Conservation (phyloP, 2,888 invertebrate genomes). For the Busseola fusca region DNA sequence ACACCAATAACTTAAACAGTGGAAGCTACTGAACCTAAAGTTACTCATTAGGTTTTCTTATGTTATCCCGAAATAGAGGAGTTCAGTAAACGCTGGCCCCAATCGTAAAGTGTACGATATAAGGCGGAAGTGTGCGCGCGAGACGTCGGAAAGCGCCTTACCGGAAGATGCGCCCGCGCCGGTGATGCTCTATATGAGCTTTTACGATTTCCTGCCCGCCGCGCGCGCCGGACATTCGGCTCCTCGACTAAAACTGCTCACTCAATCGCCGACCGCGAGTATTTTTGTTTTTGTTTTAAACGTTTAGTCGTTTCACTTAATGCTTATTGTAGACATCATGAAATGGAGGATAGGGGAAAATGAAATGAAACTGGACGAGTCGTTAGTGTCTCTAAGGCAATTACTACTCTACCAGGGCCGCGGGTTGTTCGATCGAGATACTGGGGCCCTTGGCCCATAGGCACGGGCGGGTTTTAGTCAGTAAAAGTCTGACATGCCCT, state of each 20-base stretch:
- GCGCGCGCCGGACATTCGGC: conserved; percentile 67
- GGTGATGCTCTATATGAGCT: conserved; percentile 82
- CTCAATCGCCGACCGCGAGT: conserved; percentile 67
- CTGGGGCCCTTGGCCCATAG: too few relatives aligned
- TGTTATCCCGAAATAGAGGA: conserved; percentile 71
- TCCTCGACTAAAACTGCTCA: conserved; percentile 69
- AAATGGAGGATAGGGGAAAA: background rate
- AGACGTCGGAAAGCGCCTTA: conserved; percentile 79
- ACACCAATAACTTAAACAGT: conserved; percentile 5
- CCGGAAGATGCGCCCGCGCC: conserved; percentile 84
- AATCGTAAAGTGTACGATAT: conserved; percentile 78
- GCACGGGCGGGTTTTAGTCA: too few relatives aligned
- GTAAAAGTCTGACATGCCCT: too few relatives aligned
- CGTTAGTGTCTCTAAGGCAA: background rate
- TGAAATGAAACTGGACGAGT: background rate
- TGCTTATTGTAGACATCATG: background rate
- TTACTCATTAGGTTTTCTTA: conserved; percentile 16
- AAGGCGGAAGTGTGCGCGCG: conserved; percentile 80
- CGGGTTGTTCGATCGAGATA: too few relatives aligned
- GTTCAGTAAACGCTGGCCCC: conserved; percentile 73
- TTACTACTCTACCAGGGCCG: too few relatives aligned
- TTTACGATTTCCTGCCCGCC: conserved; percentile 87
- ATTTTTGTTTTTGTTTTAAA: conserved; percentile 55
- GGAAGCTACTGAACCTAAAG: conserved; percentile 11
- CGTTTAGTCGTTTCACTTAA: conserved; percentile 5